These are phyloP conservation scores for Thomomys bottae DNA, from an alignment of 2,113 vertebrate genomes.

Conservation along the genomic window DNA sequence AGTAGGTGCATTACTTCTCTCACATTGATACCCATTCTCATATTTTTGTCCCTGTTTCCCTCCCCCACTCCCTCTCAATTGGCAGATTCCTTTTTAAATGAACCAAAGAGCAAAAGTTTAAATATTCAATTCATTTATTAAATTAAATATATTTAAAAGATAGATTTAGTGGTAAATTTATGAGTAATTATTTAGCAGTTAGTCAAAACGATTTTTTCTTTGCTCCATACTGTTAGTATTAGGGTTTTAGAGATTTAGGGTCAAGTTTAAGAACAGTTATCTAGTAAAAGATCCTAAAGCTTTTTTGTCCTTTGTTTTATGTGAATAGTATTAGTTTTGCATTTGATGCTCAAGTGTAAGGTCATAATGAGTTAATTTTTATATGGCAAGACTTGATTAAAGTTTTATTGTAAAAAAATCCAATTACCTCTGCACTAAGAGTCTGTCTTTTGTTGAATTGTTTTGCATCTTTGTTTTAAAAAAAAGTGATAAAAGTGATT, in stretches of 20 bases:
- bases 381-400: background rate
- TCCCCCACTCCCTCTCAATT: too few species aligned
- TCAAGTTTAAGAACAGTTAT: too few species aligned
- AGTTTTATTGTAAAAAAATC: background rate
- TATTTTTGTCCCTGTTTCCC: too few species aligned
- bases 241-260: too few species aligned
- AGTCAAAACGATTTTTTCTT: too few species aligned
- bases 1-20: too few species aligned
- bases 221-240: too few species aligned
- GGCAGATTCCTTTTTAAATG: too few species aligned
- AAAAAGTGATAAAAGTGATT: too few species aligned
- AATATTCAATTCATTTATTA: background rate
- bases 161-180: too few species aligned
- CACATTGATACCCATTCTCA: too few species aligned
- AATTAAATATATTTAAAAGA: background rate
- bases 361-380: background rate
- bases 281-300: background rate
- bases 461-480: background rate
- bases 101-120: background rate
- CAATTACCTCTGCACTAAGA: background rate
- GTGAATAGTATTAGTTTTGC: background rate
- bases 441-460: background rate
- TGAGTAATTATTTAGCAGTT: too few species aligned
- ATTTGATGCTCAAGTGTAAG: background rate
- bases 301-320: background rate